Conservation (phyloP, 2,113 vertebrate genomes). For the Symphodus melops region DNA sequence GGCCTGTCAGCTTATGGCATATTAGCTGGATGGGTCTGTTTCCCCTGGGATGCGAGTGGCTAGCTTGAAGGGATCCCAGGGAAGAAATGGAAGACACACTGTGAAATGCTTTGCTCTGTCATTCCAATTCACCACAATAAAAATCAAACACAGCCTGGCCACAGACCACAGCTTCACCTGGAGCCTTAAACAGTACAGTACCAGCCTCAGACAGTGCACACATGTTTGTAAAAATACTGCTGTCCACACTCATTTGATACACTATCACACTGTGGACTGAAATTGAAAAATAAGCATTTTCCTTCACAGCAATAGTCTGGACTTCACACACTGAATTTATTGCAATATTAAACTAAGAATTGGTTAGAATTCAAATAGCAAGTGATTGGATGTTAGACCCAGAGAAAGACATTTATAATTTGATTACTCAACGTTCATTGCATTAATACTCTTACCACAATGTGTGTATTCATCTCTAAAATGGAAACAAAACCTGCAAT, state of each 20-base stretch:
- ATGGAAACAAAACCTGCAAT: background rate
- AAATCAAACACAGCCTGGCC: slow-evolving; percentile 70
- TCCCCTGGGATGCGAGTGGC: slow-evolving; percentile 76
- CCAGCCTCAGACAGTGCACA: slow-evolving; percentile 45
- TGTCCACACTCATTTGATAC: slow-evolving; percentile 42
- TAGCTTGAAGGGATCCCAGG: slow-evolving; percentile 75
- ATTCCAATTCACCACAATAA: slow-evolving; percentile 77
- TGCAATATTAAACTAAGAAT: background rate
- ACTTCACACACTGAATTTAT: slow-evolving; percentile 31
- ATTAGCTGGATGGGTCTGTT: slow-evolving; percentile 77
- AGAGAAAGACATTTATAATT: background rate
- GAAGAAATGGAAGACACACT: slow-evolving; percentile 79
- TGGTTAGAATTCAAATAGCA: slow-evolving; percentile 15
- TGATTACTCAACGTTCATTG: background rate
- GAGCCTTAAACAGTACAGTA: slow-evolving; percentile 47
- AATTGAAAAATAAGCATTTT: slow-evolving; percentile 50
- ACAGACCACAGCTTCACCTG: slow-evolving; percentile 62
- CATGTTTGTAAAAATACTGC: slow-evolving; percentile 41
- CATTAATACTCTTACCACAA: background rate
- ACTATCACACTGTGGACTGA: slow-evolving; percentile 33
- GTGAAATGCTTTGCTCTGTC: slow-evolving; percentile 81
- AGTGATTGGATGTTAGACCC: background rate
- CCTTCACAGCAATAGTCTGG: slow-evolving; percentile 9
- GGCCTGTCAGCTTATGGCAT: slow-evolving; percentile 78
- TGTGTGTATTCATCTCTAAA: background rate